Conservation (phyloP, 1,140 invertebrate genomes). For the Rhizoglyphus robini region DNA sequence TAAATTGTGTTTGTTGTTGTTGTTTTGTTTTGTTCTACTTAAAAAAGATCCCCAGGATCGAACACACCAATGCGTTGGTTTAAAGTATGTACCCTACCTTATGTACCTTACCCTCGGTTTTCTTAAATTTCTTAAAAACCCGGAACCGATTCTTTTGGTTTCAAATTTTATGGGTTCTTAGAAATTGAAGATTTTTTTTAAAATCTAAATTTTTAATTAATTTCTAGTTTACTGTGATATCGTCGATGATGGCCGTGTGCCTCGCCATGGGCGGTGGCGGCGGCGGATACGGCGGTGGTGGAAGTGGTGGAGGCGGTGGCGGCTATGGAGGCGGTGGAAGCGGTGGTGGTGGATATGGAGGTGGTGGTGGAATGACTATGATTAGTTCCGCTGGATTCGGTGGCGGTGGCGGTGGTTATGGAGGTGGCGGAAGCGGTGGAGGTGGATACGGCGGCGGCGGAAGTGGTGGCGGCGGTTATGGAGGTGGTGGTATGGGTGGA, state of each 20-base stretch:
- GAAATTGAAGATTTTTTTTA: too few species aligned
- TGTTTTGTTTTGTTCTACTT: too few species aligned
- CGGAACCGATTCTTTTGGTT: not conserved
- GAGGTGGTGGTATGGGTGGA: not conserved
- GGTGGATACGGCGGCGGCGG: not conserved
- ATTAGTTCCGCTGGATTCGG: conserved; percentile 1
- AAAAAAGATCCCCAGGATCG: too few species aligned
- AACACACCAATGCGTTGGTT: not conserved
- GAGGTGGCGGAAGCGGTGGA: conserved; percentile 9
- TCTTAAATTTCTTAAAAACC: not conserved
- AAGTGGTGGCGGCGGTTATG: conserved; percentile 1
- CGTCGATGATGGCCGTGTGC: not conserved
- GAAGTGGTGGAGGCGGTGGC: not conserved
- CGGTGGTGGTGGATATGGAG: not conserved
- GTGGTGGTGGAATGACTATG: not conserved
- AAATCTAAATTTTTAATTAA: not conserved
- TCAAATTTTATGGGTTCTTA: not conserved
- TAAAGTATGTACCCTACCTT: not conserved
- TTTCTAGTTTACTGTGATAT: not conserved
- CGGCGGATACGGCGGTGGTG: not conserved
- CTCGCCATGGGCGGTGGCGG: not conserved
- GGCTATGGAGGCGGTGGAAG: not conserved
- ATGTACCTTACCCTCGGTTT: not conserved
- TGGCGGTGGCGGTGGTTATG: not conserved
- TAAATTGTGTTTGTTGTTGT: too few species aligned